Conservation (phyloP, 1,140 invertebrate species). For the Meloidogyne floridensis region DNA sequence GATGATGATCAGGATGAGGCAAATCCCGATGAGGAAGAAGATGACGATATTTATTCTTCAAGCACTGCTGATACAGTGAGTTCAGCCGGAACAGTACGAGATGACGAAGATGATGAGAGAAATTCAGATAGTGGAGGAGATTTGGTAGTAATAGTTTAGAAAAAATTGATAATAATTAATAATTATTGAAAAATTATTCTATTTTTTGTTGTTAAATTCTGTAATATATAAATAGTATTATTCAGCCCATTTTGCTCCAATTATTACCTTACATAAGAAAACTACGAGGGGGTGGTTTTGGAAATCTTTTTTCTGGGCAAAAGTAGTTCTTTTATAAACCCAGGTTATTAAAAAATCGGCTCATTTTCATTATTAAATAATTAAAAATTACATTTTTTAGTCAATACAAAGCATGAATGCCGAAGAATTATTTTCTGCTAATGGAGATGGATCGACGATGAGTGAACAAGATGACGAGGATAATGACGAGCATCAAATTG, state of each 20-base stretch:
- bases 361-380: too few species aligned
- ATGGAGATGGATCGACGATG: slow-evolving; percentile 13
- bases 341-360: too few species aligned
- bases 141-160: slow-evolving; percentile 2
- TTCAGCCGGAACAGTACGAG: not conserved
- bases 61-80: not conserved
- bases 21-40: slow-evolving; percentile 30
- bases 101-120: not conserved
- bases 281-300: too few species aligned
- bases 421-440: slow-evolving; percentile 13
- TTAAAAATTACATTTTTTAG: not conserved
- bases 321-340: too few species aligned
- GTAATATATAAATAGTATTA: slow-evolving; percentile 3
- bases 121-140: not conserved
- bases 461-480: slow-evolving; percentile 8
- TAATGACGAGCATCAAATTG: not conserved
- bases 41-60: slow-evolving; percentile 20
- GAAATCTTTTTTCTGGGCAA: too few species aligned
- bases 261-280: too few species aligned
- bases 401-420: slow-evolving; percentile 1
- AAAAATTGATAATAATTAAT: not conserved
- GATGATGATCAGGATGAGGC: slow-evolving; percentile 48
- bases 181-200: not conserved
- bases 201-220: slow-evolving; percentile 1
- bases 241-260: too few species aligned